A percentile compares a stretch with the other conserved stretches of the same genome.
These are phyloP conservation scores for Anoplius nigerrimus DNA, from an alignment of 2,888 invertebrate genomes.

Conservation along the genomic window DNA sequence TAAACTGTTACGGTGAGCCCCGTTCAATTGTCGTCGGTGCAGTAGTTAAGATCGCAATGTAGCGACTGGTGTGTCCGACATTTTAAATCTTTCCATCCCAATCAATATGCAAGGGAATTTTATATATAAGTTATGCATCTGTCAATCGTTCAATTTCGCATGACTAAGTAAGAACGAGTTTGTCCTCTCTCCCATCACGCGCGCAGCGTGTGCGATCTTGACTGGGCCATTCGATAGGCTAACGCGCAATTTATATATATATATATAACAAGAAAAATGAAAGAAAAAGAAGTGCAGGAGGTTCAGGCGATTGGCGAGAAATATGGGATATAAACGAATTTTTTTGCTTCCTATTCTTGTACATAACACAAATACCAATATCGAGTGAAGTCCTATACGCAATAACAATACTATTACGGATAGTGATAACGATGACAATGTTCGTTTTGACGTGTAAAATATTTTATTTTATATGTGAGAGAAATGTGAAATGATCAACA, in stretches of 20 bases:
- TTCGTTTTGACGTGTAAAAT: constrained; percentile 60
- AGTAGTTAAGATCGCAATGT: neutral
- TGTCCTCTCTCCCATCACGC: constrained; percentile 29
- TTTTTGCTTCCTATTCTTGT: constrained; percentile 60
- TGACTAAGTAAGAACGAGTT: constrained; percentile 13
- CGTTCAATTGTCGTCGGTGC: neutral
- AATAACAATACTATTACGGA: constrained; percentile 43
- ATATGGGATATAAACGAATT: constrained; percentile 39
- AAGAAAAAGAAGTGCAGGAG: neutral
- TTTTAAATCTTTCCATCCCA: neutral
- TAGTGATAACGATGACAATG: constrained; percentile 28
- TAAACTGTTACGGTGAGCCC: no score
- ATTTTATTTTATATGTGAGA: constrained; percentile 59
- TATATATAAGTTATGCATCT: constrained; percentile 1
- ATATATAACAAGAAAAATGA: constrained; percentile 17
- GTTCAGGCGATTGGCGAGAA: constrained; percentile 27
- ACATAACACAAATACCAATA: constrained; percentile 52
- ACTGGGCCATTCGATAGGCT: constrained; percentile 35
- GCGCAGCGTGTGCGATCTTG: constrained; percentile 18
- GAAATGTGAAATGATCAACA: constrained; percentile 36
- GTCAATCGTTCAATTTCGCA: constrained; percentile 11
- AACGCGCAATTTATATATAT: constrained; percentile 36
- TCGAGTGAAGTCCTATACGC: constrained; percentile 53
- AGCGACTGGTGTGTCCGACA: neutral
- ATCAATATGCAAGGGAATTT: neutral